Evolutionary conservation across 2,113 vertebrate genomes (phyloP).

Genomic region (Haemorhous mexicanus): DNA sequence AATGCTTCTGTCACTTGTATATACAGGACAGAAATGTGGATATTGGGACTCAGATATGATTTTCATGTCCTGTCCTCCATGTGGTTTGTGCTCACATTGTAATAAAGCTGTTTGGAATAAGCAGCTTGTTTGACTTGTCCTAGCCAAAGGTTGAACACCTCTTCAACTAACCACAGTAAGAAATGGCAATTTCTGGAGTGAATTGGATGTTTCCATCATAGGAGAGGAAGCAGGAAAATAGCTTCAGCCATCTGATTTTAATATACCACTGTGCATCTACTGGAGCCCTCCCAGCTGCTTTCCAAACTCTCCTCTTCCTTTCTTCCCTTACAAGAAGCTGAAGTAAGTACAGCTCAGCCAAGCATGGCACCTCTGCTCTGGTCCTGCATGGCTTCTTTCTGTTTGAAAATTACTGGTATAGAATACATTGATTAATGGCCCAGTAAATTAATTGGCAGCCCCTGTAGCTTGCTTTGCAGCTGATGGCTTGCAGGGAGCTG

Average conservation of each 20-base stretch:
- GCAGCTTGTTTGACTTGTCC: neutral
- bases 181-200: neutral
- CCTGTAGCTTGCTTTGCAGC: neutral
- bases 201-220: neutral
- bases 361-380: neutral
- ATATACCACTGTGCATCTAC: neutral
- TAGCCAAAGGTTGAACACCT: neutral
- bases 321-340: neutral
- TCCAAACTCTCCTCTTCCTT: neutral
- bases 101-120: neutral
- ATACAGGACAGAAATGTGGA: neutral
- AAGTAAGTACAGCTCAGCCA: neutral
- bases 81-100: neutral
- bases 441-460: slow-evolving; percentile 31
- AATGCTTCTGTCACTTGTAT: neutral
- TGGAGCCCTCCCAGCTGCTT: neutral
- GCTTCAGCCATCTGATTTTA: neutral
- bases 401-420: neutral
- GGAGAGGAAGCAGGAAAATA: neutral
- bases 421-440: slow-evolving; percentile 4
- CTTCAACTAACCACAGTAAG: neutral
- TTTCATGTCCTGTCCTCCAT: neutral
- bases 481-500: neutral
- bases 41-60: neutral
- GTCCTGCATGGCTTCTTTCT: neutral